phyloP scores from a whole-genome alignment of 1,140 invertebrate genomes.

The Danaus plexippus region DNA sequence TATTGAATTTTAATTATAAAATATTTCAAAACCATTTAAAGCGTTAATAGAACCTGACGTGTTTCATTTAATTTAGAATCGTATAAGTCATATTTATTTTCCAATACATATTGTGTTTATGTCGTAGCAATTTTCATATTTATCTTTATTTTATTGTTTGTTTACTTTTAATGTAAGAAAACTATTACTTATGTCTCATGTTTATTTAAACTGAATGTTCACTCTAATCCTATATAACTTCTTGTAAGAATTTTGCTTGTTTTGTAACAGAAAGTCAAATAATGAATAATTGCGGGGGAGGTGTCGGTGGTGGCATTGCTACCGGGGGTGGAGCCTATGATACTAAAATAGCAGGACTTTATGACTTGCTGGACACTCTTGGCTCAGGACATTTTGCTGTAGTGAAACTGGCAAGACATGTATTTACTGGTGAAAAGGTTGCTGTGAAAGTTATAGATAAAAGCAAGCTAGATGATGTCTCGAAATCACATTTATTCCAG shows the following conservation, averaged over 20 bases:
- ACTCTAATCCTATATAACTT: constrained; percentile 1
- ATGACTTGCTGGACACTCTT: constrained; percentile 95
- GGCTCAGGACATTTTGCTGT: constrained; percentile 98
- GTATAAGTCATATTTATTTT: no score
- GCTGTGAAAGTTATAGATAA: constrained; percentile 98
- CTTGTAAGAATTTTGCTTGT: constrained; percentile 4
- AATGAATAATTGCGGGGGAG: constrained; percentile 58
- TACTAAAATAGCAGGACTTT: constrained; percentile 96
- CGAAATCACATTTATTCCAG: constrained; percentile 97
- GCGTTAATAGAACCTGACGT: no score
- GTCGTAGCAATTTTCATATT: no score
- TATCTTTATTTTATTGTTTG: no score
- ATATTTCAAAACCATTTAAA: no score
- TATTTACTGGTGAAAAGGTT: constrained; percentile 99
- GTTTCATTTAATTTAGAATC: no score
- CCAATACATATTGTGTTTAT: no score
- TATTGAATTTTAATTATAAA: no score
- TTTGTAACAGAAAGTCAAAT: constrained; percentile 6
- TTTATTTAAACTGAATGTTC: constrained; percentile 3
- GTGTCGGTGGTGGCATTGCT: constrained; percentile 38
- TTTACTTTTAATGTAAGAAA: no score
- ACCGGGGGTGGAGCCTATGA: constrained; percentile 73
- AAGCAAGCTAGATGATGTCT: constrained; percentile 95
- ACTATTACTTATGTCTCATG: no score
- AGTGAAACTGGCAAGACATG: constrained; percentile 97